Evolutionary conservation across 2,113 vertebrate genomes (phyloP).

Genomic region (Pygoscelis adeliae): DNA sequence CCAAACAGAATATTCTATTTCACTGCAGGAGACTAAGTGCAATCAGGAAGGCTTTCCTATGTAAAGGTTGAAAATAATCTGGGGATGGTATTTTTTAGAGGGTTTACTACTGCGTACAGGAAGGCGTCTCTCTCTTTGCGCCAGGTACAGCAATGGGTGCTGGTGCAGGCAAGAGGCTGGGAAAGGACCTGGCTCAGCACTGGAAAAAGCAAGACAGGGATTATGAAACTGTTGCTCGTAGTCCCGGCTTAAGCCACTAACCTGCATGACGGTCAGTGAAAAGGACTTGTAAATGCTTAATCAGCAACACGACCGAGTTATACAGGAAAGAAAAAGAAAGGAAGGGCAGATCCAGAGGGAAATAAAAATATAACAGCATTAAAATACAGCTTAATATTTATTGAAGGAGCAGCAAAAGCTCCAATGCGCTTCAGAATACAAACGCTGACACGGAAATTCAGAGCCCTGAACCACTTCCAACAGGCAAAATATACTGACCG

Average conservation of each 20-base stretch:
- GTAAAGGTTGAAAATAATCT: background rate
- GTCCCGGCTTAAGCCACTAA: background rate
- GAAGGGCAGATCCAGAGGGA: background rate
- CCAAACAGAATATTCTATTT: background rate
- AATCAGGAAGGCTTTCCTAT: background rate
- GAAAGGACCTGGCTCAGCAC: background rate
- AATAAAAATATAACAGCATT: background rate
- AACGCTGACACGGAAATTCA: slow-evolving; percentile 41
- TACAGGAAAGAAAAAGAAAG: background rate
- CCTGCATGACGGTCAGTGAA: background rate
- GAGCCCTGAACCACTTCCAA: slow-evolving; percentile 45
- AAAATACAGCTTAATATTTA: slow-evolving; percentile 4
- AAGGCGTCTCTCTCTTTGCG: background rate
- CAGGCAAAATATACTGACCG: slow-evolving; percentile 56
- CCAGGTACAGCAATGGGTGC: background rate
- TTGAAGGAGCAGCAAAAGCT: slow-evolving; percentile 52
- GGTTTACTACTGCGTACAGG: background rate
- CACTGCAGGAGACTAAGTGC: background rate
- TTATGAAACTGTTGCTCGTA: background rate
- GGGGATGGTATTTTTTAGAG: background rate
- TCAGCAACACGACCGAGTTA: background rate
- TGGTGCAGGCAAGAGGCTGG: background rate
- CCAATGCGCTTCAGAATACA: background rate
- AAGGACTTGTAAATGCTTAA: background rate
- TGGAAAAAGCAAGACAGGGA: background rate